Conservation (phyloP, 2,888 invertebrate species). For the Parnassius glacialis region DNA sequence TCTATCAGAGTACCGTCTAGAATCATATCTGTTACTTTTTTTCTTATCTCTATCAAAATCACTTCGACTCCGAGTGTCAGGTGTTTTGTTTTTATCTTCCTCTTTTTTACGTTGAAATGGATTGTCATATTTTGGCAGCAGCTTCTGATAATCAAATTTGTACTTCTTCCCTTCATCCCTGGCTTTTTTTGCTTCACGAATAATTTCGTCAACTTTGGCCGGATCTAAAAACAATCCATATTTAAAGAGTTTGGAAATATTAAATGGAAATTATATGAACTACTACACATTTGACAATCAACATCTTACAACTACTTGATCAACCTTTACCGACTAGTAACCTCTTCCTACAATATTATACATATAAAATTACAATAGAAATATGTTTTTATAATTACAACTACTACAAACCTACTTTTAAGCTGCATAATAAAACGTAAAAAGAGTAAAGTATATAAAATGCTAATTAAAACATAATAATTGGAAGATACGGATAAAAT, state of each 20-base stretch:
- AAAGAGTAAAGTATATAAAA: neutral
- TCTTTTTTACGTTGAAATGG: slow-evolving; percentile 69
- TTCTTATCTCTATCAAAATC: slow-evolving; percentile 35
- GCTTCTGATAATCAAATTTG: slow-evolving; percentile 70
- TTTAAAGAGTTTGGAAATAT: neutral
- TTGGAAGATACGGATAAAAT: neutral
- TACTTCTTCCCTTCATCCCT: slow-evolving; percentile 65
- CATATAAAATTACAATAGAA: neutral
- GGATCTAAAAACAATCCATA: slow-evolving; percentile 49
- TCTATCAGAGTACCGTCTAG: slow-evolving; percentile 35
- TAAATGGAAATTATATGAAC: neutral
- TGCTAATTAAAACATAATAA: neutral
- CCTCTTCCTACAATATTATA: neutral
- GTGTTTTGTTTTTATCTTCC: slow-evolving; percentile 37
- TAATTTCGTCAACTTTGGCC: slow-evolving; percentile 67
- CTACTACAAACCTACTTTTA: slow-evolving; percentile 4
- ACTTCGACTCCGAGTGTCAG: slow-evolving; percentile 29
- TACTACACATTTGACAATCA: no score
- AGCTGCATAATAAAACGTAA: neutral
- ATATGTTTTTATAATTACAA: neutral
- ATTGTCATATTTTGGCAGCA: slow-evolving; percentile 69
- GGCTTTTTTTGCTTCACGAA: slow-evolving; percentile 68
- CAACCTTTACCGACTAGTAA: no score
- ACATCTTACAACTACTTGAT: no score
- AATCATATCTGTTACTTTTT: slow-evolving; percentile 39